phyloP scores from a whole-genome alignment of 2,113 vertebrate genomes.

The Trinectes maculatus region DNA sequence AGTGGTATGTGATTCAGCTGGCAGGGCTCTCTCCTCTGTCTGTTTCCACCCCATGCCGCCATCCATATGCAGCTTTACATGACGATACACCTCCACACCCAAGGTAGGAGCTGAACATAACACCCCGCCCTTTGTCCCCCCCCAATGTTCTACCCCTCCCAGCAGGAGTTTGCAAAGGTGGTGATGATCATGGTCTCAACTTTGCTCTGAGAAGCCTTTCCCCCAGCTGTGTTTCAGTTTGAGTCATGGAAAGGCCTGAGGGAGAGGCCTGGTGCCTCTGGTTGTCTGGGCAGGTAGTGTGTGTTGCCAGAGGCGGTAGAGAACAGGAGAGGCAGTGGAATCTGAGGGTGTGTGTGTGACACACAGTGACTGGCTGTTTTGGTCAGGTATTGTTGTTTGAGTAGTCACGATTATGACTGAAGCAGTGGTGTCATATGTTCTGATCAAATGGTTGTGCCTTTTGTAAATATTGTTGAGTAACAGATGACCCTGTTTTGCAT shows the following conservation, averaged over 20 bases:
- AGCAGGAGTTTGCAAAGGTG: constrained; percentile 25
- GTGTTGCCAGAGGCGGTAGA: constrained; percentile 6
- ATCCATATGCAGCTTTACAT: constrained; percentile 12
- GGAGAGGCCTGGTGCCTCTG: constrained; percentile 24
- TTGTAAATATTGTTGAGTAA: not conserved
- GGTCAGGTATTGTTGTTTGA: not conserved
- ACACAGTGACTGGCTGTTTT: constrained; percentile 19
- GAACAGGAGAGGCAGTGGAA: constrained; percentile 16
- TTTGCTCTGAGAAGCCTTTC: constrained; percentile 17
- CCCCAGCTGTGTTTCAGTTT: constrained; percentile 26
- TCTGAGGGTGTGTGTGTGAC: constrained; percentile 25
- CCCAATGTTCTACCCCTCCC: not conserved
- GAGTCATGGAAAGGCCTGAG: constrained; percentile 45
- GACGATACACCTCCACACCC: constrained; percentile 33
- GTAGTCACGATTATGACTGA: constrained; percentile 2
- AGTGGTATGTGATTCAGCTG: constrained; percentile 27
- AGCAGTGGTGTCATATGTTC: too few relatives aligned
- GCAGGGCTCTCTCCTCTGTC: not conserved
- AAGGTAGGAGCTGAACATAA: constrained; percentile 52
- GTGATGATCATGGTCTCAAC: constrained; percentile 25
- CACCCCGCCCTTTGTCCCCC: constrained; percentile 9
- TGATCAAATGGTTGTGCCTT: too few relatives aligned
- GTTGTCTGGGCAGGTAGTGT: constrained; percentile 26
- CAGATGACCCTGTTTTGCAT: not conserved
- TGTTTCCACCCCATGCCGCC: constrained; percentile 3